Conservation (phyloP, 2,113 vertebrate genomes). For the Melanostigma gelatinosum region DNA sequence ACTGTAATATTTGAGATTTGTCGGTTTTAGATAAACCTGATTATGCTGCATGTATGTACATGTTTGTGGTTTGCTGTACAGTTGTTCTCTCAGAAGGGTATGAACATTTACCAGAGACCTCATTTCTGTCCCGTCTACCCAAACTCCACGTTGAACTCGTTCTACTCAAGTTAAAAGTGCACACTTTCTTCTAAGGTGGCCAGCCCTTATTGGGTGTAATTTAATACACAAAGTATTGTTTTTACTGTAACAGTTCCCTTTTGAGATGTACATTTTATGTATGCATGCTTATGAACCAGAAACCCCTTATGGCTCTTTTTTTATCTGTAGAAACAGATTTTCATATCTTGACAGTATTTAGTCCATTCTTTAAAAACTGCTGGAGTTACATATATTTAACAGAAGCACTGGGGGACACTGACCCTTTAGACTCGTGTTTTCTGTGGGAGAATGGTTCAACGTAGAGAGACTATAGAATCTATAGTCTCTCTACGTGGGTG, state of each 20-base stretch:
- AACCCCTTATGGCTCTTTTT: neutral
- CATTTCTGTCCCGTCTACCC: neutral
- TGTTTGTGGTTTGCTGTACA: constrained; percentile 9
- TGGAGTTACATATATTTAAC: neutral
- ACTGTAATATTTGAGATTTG: neutral
- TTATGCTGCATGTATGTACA: constrained; percentile 6
- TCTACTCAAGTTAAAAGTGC: neutral
- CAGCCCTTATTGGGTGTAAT: neutral
- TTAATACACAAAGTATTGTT: neutral
- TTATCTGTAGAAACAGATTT: neutral
- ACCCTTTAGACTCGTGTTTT: neutral
- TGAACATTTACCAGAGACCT: neutral
- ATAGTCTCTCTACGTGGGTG: too few relatives aligned
- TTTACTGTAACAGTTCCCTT: neutral
- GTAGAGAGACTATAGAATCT: neutral
- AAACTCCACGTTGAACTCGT: neutral
- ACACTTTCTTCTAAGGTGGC: neutral
- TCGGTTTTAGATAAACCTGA: neutral
- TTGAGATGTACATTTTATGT: neutral
- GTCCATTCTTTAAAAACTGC: neutral
- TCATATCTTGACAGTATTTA: neutral
- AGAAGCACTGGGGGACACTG: neutral
- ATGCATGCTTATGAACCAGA: neutral
- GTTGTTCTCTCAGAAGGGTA: neutral
- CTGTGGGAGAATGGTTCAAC: neutral